Evolutionary conservation across 2,797 vertebrate genomes (phyloP), one percentile per base, ranked within the genome.

Genomic region (Vireo griseus): DNA sequence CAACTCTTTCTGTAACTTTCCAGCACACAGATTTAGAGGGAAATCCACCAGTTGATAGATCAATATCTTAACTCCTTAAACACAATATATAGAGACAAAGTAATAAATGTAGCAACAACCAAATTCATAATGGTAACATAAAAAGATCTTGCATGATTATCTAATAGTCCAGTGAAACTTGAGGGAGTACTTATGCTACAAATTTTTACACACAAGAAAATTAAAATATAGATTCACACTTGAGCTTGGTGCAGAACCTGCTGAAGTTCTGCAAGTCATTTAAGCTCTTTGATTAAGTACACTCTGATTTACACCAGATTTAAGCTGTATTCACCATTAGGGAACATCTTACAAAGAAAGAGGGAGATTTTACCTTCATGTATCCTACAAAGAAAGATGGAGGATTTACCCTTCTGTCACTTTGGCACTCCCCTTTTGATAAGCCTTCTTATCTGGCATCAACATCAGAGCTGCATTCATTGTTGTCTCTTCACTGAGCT

Each of bases 221-320:
- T 75, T 40, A 86, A 93, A 94, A 66, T 21, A 15, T 25, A 59
- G 69, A 78, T 5, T 4, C 22, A 16, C 84, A 45, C 12, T 84
- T 86, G 25, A 48, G 11, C 4, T 92, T 54, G 48, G 17, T 35
- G 22, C 10, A 75, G 44, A 86, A 94, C 81, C 63, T 4, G 2
- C 16, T 92, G 33, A 54, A 72, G 86, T 68, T 74, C 52, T 92
- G 45, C 59, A 73, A 91, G 62, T 78, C 24, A 16, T 81, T 85
- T 59, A 73, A 63, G 48, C 3, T 84, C 39, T 81, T 88, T 88
- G 75, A 54, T 57, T 58, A 40, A 78, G 28, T 33, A 51, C 10
- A 51, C 24, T 65, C 58, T 95, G 86, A 81, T 90, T 88, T 84
- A 95, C 28, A 35, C 15, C 51, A 94, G 40, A 91, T 80, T 85